Evolutionary conservation across 2,113 vertebrate species (phyloP).

Genomic region (Dicerorhinus sumatrensis): DNA sequence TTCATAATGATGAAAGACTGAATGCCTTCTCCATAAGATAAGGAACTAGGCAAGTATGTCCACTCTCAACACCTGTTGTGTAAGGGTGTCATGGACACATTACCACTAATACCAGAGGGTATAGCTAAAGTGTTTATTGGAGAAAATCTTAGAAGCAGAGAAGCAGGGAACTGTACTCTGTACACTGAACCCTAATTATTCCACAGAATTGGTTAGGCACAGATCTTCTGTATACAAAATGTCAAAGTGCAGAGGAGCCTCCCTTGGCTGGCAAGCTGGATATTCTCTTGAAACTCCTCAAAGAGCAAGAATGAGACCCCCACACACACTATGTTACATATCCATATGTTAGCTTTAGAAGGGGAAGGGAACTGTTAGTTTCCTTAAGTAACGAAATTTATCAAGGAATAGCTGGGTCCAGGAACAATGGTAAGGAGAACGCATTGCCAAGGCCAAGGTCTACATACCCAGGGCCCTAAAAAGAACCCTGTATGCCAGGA

Average conservation of each 20-base stretch:
- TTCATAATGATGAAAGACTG: not conserved
- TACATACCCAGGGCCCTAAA: not conserved
- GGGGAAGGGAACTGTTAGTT: not conserved
- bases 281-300: not conserved
- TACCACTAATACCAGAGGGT: not conserved
- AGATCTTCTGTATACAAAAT: not conserved
- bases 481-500: not conserved
- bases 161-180: not conserved
- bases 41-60: not conserved
- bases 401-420: not conserved
- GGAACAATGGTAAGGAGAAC: not conserved
- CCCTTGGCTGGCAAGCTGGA: not conserved
- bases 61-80: not conserved
- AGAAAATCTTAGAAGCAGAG: not conserved
- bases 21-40: not conserved
- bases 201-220: not conserved
- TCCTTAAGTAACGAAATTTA: not conserved
- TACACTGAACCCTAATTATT: not conserved
- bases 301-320: not conserved
- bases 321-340: not conserved
- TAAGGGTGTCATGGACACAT: not conserved
- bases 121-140: not conserved
- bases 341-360: not conserved
- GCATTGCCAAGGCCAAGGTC: not conserved
- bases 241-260: not conserved